Percentiles rank a stretch among this genome's conserved stretches.
Conservation (phyloP, 1,140 invertebrate species). For the Papilio dardanus region DNA sequence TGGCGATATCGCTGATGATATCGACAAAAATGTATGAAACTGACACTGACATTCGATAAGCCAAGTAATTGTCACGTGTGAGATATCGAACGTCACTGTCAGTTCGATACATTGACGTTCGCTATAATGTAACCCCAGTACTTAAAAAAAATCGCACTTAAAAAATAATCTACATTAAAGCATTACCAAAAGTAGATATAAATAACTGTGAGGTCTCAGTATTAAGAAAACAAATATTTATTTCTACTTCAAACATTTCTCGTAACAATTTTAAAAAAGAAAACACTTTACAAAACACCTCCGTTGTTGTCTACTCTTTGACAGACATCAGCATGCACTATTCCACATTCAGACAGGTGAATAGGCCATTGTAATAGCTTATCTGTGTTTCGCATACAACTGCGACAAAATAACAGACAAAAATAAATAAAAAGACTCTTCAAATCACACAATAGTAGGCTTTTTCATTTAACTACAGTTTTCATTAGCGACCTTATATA, state of each 20-base stretch:
- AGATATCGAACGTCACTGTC: no score
- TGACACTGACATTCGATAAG: no score
- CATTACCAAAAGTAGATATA: no score
- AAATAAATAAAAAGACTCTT: constrained; percentile 14
- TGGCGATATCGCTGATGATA: no score
- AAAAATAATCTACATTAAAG: no score
- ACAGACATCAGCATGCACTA: constrained; percentile 11
- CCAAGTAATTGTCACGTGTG: no score
- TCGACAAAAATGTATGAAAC: no score
- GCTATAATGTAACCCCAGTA: no score
- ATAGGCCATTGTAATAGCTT: constrained; percentile 21
- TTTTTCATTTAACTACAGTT: constrained; percentile 17
- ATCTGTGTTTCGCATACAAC: constrained; percentile 20
- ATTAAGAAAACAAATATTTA: neutral
- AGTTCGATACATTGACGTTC: no score
- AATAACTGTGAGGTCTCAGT: no score
- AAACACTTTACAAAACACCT: neutral
- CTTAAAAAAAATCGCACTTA: no score
- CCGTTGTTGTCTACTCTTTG: constrained; percentile 7
- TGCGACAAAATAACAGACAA: constrained; percentile 19
- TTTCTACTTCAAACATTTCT: neutral
- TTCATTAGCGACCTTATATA: neutral
- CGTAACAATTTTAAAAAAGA: neutral
- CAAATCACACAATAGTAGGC: neutral
- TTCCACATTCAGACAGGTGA: constrained; percentile 22